Evolutionary conservation across 2,888 invertebrate species (phyloP), one percentile per base, ranked within the genome.

Genomic region (Conistra vaccinii): DNA sequence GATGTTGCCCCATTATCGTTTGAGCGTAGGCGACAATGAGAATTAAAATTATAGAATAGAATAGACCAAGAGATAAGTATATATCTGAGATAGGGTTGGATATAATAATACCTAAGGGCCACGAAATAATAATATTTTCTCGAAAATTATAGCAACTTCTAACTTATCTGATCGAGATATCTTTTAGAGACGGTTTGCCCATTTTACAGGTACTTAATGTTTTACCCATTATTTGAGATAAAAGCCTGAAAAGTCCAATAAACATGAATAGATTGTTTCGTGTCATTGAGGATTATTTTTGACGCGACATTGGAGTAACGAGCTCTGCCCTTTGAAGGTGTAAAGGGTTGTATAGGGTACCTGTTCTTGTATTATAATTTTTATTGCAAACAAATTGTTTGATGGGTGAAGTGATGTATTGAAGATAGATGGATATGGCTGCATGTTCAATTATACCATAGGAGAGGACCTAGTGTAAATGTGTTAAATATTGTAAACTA

Each of bases 261-360:
- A 77, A 69, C 55, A 72, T 78, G 39, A 66, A 81, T 81, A 70
- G 66, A 76, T 69, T 72, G 65, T 66, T 55, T 48, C 48, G 45
- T 82, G 83, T 66, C 78, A 78, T 78, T 66, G 57, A 20, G 65
- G 68, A 73, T 81, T 78, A 82, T 72, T 73, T 78, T 82, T 73
- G 78, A 73, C 23, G 29, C 32, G 72, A 78, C 78, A 66, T 69
- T 82, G 78, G 66, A 72, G 61, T 69, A 69, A 69, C 58, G 53
- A 82, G 65, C 26, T 20, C 26, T 35, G 32, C 12, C 77, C 57
- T 70, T 55, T 70, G 51, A 48, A 69, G 57, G 57, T 57, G 20
- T 42, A 42, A 72, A 42, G 45, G 45, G 58, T 58, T 60, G 5
- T 20, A 7, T 1, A 26, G 6, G 2, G 29, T 69, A 32, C 7